Evolutionary conservation across 2,888 invertebrate genomes (phyloP), one percentile per base, ranked within the genome.

Genomic region (Drosophila mayaguana): DNA sequence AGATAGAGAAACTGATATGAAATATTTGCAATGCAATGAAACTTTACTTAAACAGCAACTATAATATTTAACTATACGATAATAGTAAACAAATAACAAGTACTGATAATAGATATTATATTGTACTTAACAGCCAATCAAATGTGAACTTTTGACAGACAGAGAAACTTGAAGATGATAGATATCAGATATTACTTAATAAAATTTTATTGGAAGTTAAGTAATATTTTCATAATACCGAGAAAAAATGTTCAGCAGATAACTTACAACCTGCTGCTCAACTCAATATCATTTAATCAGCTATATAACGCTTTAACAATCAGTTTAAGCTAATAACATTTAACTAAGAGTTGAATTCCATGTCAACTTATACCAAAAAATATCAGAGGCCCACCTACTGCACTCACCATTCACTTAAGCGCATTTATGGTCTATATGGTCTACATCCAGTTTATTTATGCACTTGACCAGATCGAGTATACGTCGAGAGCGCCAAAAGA

Each of bases 391-490:
- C 8, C 25, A 46, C 2, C 7, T n/a, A 18, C 5, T 25, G 34
- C 18, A 18, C n/a, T 46, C 18, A 7, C 25, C 38, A 6, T 16
- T 25, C 55, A 11, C n/a, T n/a, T 14, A 54, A 55, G 25, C 43
- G 3, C 25, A 20, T 16, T 45, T 34, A 25, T 36, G n/a, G n/a
- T n/a, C n/a, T 25, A 14, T n/a, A 9, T 53, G 12, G 20, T 22
- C 22, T 12, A n/a, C 32, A 14, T n/a, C 34, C 14, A 38, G 28
- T 50, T 8, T 32, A 20, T 70, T 14, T 14, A 51, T 42, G 20
- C 18, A 2, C n/a, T 34, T 9, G 38, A 20, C 18, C 25, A 14
- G 53, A 63, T 81, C 34, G 50, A 67, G 73, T 60, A 83, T 83
- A 71, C 79, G 71, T 36, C 45, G 50, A 61, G 82, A 63, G 82